A percentile compares a stretch with the other conserved stretches of the same genome.
Evolutionary conservation across 2,113 vertebrate species (phyloP).

Genomic region (Dendrocopos noguchii): DNA sequence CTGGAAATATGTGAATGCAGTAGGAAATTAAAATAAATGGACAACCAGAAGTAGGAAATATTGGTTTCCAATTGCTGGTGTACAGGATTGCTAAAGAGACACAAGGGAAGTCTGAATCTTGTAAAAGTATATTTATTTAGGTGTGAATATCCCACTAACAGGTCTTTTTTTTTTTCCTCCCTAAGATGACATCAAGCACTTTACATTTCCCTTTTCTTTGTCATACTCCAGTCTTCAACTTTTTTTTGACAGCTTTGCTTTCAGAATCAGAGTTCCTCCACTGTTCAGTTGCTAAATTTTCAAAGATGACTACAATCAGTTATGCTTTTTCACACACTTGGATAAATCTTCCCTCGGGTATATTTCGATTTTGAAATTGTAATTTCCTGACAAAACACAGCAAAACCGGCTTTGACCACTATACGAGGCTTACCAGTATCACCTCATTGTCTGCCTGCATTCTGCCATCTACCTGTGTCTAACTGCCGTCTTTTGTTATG

Average conservation of each 20-base stretch:
- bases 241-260: neutral
- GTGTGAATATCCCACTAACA: neutral
- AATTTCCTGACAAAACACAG: neutral
- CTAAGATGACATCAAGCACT: neutral
- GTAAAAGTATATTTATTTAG: neutral
- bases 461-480: neutral
- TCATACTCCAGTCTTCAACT: neutral
- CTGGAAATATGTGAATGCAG: neutral
- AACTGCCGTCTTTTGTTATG: neutral
- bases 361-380: neutral
- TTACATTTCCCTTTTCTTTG: neutral
- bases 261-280: neutral
- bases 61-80: neutral
- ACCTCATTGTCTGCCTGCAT: neutral
- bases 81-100: neutral
- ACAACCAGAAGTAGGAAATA: neutral
- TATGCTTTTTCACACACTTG: neutral
- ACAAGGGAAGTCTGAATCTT: neutral
- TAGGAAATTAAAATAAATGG: neutral
- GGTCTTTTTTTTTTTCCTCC: neutral
- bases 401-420: neutral
- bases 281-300: neutral
- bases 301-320: fast-evolving
- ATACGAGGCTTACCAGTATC: neutral
- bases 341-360: neutral